These are phyloP conservation scores for Noctilio leporinus DNA, from an alignment of 2,113 vertebrate genomes.

Conservation along the genomic window DNA sequence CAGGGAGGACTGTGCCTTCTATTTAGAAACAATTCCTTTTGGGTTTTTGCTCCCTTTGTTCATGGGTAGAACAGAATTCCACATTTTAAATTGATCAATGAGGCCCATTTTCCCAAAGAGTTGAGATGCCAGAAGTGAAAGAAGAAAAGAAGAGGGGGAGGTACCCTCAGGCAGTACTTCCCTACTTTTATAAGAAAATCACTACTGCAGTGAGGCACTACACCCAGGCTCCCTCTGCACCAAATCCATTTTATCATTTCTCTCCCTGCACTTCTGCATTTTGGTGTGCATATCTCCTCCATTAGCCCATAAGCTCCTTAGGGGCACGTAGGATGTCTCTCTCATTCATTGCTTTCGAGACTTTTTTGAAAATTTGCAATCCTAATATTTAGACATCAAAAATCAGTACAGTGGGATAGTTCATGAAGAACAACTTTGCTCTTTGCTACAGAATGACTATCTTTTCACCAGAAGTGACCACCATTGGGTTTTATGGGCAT, in stretches of 20 bases:
- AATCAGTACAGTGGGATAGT: background rate
- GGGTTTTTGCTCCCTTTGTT: background rate
- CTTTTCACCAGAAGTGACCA: background rate
- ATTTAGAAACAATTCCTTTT: background rate
- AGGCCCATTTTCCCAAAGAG: background rate
- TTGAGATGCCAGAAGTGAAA: background rate
- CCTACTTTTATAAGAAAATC: background rate
- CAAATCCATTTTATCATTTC: background rate
- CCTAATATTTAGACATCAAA: background rate
- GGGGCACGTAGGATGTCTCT: background rate
- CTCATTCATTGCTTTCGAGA: background rate
- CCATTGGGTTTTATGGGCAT: background rate
- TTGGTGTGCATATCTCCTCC: background rate
- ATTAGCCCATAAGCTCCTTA: background rate
- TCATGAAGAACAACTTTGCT: background rate
- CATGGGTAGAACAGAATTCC: background rate
- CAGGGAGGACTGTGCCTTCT: background rate
- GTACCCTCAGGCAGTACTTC: background rate
- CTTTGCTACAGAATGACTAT: background rate
- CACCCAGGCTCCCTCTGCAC: background rate
- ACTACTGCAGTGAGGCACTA: background rate
- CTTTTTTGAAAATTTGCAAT: background rate
- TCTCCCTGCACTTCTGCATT: background rate
- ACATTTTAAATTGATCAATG: background rate
- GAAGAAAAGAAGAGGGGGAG: background rate